These are phyloP conservation scores for Linurgus olivaceus DNA, from an alignment of 2,797 vertebrate genomes.

Conservation along the genomic window DNA sequence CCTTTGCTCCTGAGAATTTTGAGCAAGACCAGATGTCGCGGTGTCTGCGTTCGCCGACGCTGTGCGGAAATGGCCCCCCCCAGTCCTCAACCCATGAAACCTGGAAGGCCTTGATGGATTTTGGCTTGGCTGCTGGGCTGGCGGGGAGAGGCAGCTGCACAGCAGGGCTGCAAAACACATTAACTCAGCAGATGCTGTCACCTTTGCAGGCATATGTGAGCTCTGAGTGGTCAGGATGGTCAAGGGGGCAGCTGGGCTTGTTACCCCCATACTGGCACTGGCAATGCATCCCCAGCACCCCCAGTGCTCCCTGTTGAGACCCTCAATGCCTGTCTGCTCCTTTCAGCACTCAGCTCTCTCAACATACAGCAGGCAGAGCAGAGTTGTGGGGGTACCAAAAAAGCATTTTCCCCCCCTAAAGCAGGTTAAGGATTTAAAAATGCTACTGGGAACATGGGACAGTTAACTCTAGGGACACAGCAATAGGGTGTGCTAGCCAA, in stretches of 20 bases:
- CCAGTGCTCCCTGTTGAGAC: not conserved
- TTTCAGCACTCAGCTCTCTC: not conserved
- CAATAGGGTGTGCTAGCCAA: not conserved
- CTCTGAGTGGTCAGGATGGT: not conserved
- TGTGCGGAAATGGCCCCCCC: not conserved
- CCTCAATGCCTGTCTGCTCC: not conserved
- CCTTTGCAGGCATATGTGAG: fast-evolving
- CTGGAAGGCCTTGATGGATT: not conserved
- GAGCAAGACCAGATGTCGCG: slow-evolving; percentile 44
- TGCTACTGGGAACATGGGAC: fast-evolving
- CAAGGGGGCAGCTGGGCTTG: not conserved
- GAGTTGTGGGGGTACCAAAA: not conserved
- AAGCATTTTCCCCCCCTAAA: fast-evolving
- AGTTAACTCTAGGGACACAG: not conserved
- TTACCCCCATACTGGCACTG: fast-evolving
- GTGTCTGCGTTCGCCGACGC: not conserved
- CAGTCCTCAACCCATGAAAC: not conserved
- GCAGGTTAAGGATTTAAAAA: not conserved
- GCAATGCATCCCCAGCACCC: fast-evolving
- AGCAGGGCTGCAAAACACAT: not conserved
- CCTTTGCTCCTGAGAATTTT: not conserved
- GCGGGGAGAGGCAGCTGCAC: not conserved
- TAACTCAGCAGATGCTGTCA: not conserved
- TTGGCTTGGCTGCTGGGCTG: not conserved
- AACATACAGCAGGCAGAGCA: fast-evolving